These are phyloP conservation scores for Byasa hedistus DNA, from an alignment of 2,888 invertebrate genomes.

Conservation along the genomic window DNA sequence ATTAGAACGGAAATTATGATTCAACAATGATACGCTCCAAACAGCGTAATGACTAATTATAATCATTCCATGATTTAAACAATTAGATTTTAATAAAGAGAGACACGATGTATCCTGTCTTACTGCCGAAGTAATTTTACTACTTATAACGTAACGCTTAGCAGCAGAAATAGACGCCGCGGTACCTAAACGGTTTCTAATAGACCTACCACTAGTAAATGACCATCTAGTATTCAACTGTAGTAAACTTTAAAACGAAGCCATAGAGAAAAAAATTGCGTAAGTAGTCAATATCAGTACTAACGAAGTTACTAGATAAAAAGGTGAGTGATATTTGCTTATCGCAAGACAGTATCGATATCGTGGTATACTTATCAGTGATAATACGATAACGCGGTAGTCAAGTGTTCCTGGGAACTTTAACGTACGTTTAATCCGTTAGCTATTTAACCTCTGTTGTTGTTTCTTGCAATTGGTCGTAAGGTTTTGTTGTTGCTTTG, in stretches of 20 bases:
- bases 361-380: conserved; percentile 33
- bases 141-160: too few relatives aligned
- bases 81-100: too few relatives aligned
- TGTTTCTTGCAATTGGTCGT: too few relatives aligned
- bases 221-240: neutral
- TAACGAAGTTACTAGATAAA: conserved; percentile 6
- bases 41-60: neutral
- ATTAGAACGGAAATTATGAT: conserved; percentile 6
- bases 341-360: conserved; percentile 34
- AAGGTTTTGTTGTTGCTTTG: too few relatives aligned
- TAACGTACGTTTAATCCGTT: neutral
- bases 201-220: too few relatives aligned
- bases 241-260: neutral
- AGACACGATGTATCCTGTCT: too few relatives aligned
- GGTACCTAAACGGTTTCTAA: too few relatives aligned
- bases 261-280: neutral
- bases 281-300: neutral
- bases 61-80: too few relatives aligned
- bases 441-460: too few relatives aligned
- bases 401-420: neutral
- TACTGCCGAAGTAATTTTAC: too few relatives aligned
- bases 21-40: conserved; percentile 1
- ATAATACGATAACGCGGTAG: neutral
- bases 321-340: conserved; percentile 31
- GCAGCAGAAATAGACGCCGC: too few relatives aligned